Conservation (phyloP, 2,113 vertebrate species). For the Mus spicilegus region DNA sequence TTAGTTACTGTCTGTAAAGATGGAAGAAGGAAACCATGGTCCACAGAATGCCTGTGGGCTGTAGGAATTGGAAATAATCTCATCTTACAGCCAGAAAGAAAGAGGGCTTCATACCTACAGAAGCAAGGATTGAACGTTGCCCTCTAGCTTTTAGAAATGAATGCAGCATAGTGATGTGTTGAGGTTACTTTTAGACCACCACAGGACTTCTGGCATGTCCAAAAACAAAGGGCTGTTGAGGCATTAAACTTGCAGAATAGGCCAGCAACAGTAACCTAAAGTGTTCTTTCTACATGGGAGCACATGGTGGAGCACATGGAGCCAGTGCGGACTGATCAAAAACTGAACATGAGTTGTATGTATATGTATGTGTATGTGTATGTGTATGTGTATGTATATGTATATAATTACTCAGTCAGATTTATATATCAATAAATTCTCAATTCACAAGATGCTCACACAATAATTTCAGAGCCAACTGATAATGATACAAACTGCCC, state of each 20-base stretch:
- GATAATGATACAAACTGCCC: no score
- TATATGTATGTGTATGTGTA: no score
- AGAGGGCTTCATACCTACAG: background rate
- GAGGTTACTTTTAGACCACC: background rate
- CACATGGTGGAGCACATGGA: background rate
- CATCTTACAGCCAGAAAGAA: background rate
- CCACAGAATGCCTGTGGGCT: background rate
- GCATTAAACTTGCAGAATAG: background rate
- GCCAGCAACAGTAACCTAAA: no score
- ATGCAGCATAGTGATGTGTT: background rate
- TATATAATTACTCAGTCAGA: no score
- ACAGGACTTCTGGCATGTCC: background rate
- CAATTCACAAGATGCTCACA: no score
- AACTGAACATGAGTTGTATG: background rate
- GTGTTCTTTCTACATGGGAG: background rate
- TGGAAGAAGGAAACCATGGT: background rate
- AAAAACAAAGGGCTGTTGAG: background rate
- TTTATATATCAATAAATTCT: no score
- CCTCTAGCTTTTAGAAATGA: background rate
- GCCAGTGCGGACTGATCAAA: background rate
- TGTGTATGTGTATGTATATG: no score
- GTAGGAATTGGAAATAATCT: background rate
- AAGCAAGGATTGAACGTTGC: background rate
- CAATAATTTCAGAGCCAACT: no score
- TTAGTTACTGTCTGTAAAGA: background rate